Evolutionary conservation across 2,888 invertebrate genomes (phyloP), one percentile per base, ranked within the genome.

Genomic region (Cordilura impudica): DNA sequence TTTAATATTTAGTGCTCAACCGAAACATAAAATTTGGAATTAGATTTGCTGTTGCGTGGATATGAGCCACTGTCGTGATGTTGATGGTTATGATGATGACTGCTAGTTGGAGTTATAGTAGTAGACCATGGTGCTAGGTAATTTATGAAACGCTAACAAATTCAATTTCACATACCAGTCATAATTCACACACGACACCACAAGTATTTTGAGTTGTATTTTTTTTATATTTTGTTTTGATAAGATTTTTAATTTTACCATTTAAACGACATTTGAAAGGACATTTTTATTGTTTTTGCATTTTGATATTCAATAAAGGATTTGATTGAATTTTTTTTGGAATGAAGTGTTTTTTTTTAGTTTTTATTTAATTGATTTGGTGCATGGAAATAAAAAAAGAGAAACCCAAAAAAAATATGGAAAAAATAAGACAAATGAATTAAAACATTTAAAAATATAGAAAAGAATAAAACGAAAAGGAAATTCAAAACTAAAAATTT

Each of bases 1-100:
- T 58, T 65, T 63, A 76, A 12, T n/a, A 63, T 51, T 79, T 67
- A 86, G 82, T 88, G 88, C 81, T 89, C 88, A 85, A 88, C 88
- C 81, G 88, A 89, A 82, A 89, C 89, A 84, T 89, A 89, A 84
- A 89, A 89, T 83, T 87, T 89, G 23, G 89, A 89, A 86, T 89
- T 89, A 39, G 89, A 88, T 85, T 89, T 89, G 83, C 83, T 86
- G 83, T 84, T 86, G 83, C 88, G 88, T 75, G 86, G 83, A 85
- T 86, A 85, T 69, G 88, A 84, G 78, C 83, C 83, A 83, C 84
- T 84, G 83, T 87, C 86, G 80, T 83, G 83, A 82, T 84, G 70
- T 47, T 74, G 70, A 61, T 79, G 58, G 74, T 78, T 69, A 54
- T 74, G 53, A 58, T 78, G 69, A 66, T 75, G 75, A 75, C 58